Percentiles rank a stretch among this genome's conserved stretches.
phyloP scores from a whole-genome alignment of 2,113 vertebrate genomes.

The Caretta caretta region DNA sequence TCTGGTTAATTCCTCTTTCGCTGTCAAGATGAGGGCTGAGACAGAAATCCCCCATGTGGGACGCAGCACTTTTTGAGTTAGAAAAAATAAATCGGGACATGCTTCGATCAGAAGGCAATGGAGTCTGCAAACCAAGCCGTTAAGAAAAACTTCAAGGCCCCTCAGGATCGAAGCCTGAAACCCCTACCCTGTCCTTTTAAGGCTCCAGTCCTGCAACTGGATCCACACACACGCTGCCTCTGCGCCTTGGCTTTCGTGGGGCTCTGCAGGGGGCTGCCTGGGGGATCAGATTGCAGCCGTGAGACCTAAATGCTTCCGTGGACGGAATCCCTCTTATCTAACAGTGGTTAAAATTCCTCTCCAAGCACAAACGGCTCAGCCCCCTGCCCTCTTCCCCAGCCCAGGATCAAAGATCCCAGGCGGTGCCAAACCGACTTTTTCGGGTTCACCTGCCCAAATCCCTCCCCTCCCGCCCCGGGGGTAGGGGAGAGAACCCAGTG shows the following conservation, averaged over 20 bases:
- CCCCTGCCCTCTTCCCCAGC: background rate
- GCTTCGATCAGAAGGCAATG: rapidly evolving
- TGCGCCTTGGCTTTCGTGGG: background rate
- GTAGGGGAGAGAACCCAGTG: background rate
- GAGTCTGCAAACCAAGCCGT: background rate
- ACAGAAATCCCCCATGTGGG: rapidly evolving
- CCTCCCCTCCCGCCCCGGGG: background rate
- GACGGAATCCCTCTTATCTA: background rate
- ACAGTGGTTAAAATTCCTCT: background rate
- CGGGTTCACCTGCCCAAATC: background rate
- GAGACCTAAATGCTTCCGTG: too few species aligned
- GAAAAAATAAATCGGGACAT: too few species aligned
- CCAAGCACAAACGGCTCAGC: background rate
- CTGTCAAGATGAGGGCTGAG: background rate
- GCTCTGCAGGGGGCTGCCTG: background rate
- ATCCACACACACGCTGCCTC: background rate
- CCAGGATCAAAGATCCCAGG: background rate
- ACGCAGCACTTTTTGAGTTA: background rate
- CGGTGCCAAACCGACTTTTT: background rate
- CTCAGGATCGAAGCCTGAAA: background rate
- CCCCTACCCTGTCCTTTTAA: background rate
- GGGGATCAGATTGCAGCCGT: background rate
- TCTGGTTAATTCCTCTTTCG: background rate
- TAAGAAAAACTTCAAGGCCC: background rate
- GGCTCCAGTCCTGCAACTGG: background rate